Evolutionary conservation across 2,888 invertebrate species (phyloP).

Genomic region (Gnatocerus cornutus): DNA sequence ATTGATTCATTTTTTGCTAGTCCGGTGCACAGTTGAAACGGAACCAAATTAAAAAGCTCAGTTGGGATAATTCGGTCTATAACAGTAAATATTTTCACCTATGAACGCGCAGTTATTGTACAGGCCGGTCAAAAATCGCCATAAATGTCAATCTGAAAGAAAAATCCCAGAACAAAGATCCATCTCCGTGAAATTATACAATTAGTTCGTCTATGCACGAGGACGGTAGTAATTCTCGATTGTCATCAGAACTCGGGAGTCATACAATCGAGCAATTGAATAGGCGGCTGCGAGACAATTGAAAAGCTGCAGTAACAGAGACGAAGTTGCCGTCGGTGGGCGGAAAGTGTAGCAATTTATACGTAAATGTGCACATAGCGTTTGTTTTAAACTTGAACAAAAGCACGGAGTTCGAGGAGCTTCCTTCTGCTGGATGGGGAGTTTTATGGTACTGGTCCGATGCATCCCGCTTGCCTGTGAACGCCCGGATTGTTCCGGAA

Average conservation of each 20-base stretch:
- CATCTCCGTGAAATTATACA: constrained; percentile 62
- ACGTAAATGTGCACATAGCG: constrained; percentile 60
- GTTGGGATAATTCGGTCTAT: too few species aligned
- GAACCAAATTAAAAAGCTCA: too few species aligned
- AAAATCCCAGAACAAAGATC: constrained; percentile 12
- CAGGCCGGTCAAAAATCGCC: too few species aligned
- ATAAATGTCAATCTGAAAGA: neutral
- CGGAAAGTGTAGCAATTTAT: constrained; percentile 63
- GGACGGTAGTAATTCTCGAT: constrained; percentile 63
- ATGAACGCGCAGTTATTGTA: too few species aligned
- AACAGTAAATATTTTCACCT: too few species aligned
- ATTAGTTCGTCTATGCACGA: constrained; percentile 57
- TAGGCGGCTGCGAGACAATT: constrained; percentile 62
- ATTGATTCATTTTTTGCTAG: neutral
- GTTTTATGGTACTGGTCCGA: constrained; percentile 38
- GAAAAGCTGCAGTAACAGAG: constrained; percentile 61
- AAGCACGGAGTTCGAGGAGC: constrained; percentile 33
- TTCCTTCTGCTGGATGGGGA: constrained; percentile 42
- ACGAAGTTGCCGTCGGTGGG: constrained; percentile 54
- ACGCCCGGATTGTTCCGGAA: constrained; percentile 44
- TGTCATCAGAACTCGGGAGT: constrained; percentile 61
- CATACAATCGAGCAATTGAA: constrained; percentile 64
- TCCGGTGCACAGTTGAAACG: too few species aligned
- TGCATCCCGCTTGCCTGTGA: constrained; percentile 30
- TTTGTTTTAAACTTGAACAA: constrained; percentile 54